Base-by-base conservation (phyloP, 2,113 vertebrate genomes). In the Panthera uncia region DNA sequence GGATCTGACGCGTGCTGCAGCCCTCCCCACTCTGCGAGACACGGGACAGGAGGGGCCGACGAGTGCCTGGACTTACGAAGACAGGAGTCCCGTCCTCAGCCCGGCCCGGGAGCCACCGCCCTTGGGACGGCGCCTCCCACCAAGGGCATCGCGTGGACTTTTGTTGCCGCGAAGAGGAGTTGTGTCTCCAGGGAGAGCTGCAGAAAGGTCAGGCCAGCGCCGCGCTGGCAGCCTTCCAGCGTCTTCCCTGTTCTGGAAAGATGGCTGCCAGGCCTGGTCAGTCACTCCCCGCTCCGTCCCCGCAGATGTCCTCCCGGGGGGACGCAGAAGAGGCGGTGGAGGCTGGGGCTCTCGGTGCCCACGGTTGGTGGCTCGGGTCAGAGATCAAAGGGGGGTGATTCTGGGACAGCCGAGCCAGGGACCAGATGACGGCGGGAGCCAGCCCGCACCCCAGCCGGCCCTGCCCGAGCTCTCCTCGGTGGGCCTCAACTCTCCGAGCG, bases 331-430 rank as follows among this genome's bases (percentile, higher is more conserved):
- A 61, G 65, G 83, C 33, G 0, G 18, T 19, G 36, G 41, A 69
- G 68, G 55, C 61, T 12, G 11, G 52, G 52, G 25, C 50, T 19
- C 41, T 5, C 0, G 0, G 14, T 0, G 36, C 3, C 78, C 9
- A 0, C 7, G 6, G 61, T 36, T 18, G 45, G 7, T 13, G n/a
- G 66, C 78, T 82, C 2, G 6, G 7, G 38, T 38, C 55, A 25
- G 48, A 92, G 69, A 38, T 38, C 18, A 31, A 4, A 25, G 61
- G 78, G 18, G 27, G 5, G 0, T 66, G 76, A 11, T 10, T 50
- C 63, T 2, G 0, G 50, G 63, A 57, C 23, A 33, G 61, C 92
- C 0, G 0, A 33, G 71, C 50, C 78, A 29, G 52, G 63, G n/a
- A 16, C 12, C 1, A 0, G 69, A 6, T 2, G 5, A 9, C 0